phyloP scores from a whole-genome alignment of 2,113 vertebrate genomes.

The Chloropsis cyanopogon region DNA sequence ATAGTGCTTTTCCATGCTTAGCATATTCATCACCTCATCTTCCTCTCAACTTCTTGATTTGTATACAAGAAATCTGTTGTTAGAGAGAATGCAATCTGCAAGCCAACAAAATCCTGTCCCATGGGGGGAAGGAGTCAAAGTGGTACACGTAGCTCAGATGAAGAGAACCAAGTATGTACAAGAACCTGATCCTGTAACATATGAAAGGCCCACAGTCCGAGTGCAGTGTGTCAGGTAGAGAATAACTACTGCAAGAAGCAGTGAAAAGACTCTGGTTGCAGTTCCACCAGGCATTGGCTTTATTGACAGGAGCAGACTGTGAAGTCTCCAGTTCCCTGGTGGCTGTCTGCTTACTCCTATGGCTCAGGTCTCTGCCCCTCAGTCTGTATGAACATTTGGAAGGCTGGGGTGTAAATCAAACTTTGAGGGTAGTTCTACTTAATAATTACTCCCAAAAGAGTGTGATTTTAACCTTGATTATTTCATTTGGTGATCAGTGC shows the following conservation, averaged over 20 bases:
- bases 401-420: not conserved
- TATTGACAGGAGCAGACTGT: not conserved
- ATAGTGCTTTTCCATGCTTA: not conserved
- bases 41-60: constrained; percentile 35
- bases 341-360: not conserved
- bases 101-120: not conserved
- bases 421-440: not conserved
- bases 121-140: not conserved
- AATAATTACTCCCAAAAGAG: not conserved
- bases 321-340: not conserved
- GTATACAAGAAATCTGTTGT: constrained; percentile 22
- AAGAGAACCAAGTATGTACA: not conserved
- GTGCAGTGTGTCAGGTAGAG: not conserved
- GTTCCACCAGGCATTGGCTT: not conserved
- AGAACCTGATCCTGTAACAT: not conserved
- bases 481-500: not conserved
- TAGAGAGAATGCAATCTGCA: not conserved
- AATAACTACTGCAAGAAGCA: not conserved
- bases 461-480: not conserved
- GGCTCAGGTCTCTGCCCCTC: not conserved
- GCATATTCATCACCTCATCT: constrained; percentile 15
- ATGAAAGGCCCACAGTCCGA: not conserved
- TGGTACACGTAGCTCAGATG: not conserved
- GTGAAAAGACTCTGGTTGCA: not conserved
- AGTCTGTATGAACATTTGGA: not conserved